phyloP scores from a whole-genome alignment of 1,140 invertebrate genomes.

The Eumaeus atala region DNA sequence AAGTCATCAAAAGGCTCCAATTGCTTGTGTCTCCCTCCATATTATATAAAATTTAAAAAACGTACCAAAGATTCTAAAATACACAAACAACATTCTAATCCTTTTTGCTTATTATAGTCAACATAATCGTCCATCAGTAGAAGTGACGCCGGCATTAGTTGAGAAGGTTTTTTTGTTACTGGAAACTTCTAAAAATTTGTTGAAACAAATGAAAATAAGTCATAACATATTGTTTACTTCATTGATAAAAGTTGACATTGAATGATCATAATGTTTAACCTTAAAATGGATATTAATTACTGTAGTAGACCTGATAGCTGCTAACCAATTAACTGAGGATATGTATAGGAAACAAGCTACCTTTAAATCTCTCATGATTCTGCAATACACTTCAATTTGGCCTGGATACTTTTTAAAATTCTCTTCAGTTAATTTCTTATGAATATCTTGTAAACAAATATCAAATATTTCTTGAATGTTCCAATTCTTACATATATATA shows the following conservation, averaged over 20 bases:
- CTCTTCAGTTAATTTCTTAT: constrained; percentile 39
- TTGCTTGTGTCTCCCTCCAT: too few species aligned
- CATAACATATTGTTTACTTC: neutral
- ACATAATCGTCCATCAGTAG: constrained; percentile 51
- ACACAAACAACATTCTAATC: constrained; percentile 37
- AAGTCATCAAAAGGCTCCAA: too few species aligned
- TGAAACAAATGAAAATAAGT: neutral
- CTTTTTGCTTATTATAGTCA: constrained; percentile 41
- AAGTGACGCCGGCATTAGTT: constrained; percentile 39
- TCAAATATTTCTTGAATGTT: constrained; percentile 45
- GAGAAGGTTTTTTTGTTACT: constrained; percentile 31
- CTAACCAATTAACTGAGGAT: too few species aligned
- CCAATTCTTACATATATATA: constrained; percentile 31
- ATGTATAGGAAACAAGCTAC: constrained; percentile 9
- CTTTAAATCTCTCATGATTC: constrained; percentile 34
- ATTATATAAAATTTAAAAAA: constrained; percentile 9
- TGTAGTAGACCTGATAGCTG: too few species aligned
- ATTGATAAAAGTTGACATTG: too few species aligned
- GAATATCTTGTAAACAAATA: constrained; percentile 37
- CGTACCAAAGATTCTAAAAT: constrained; percentile 47
- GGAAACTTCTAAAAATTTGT: constrained; percentile 41
- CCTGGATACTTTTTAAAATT: constrained; percentile 50
- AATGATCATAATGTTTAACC: too few species aligned
- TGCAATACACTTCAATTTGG: constrained; percentile 47
- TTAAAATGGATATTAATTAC: too few species aligned